Conservation (phyloP, 2,888 invertebrate species). For the Nephrotoma guestfalica region DNA sequence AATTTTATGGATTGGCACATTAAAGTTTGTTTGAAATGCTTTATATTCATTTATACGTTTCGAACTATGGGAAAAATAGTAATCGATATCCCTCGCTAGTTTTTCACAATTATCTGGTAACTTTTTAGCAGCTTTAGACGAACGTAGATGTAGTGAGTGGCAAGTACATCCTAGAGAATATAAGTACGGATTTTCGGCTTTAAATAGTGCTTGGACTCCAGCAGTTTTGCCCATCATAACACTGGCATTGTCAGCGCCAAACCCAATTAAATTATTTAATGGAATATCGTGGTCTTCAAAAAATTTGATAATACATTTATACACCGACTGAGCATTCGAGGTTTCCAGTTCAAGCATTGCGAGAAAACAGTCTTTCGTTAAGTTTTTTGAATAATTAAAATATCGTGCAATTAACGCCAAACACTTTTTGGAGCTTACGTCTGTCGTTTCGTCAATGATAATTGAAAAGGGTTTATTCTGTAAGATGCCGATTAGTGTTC, state of each 20-base stretch:
- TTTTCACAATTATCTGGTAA: constrained; percentile 16
- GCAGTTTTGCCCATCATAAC: not conserved
- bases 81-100: constrained; percentile 16
- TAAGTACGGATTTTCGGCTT: constrained; percentile 12
- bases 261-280: not conserved
- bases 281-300: not conserved
- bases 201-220: not conserved
- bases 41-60: constrained; percentile 17
- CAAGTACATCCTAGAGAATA: constrained; percentile 16
- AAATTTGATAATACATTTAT: not conserved
- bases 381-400: not conserved
- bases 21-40: constrained; percentile 17
- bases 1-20: constrained; percentile 18
- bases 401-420: not conserved
- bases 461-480: not conserved
- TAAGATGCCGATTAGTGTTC: not conserved
- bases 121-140: constrained; percentile 14
- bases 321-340: constrained; percentile 13
- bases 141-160: constrained; percentile 14
- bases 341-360: too few relatives aligned
- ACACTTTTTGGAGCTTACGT: not conserved
- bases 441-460: not conserved
- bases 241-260: not conserved
- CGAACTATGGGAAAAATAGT: constrained; percentile 18
- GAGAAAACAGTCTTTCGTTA: not conserved